Evolutionary conservation across 2,888 invertebrate genomes (phyloP).

Genomic region (Catocala nupta): DNA sequence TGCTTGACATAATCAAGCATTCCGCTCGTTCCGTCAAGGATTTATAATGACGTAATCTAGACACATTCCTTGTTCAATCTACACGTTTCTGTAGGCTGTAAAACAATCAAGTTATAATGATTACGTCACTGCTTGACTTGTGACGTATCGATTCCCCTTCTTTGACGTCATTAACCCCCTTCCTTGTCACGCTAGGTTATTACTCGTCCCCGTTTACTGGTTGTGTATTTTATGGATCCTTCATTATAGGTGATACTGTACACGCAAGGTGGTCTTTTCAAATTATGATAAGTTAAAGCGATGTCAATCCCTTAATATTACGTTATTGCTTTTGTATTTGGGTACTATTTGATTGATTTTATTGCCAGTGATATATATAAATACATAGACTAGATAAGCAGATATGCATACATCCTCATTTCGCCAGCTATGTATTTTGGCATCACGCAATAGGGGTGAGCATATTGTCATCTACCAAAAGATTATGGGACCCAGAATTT

Average conservation of each 20-base stretch:
- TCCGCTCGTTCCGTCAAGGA: neutral
- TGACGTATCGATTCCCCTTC: neutral
- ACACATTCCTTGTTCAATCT: no score
- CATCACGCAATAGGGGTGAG: no score
- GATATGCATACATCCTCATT: no score
- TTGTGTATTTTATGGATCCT: constrained; percentile 11
- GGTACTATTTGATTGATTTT: no score
- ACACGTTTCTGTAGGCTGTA: neutral
- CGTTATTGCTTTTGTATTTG: no score
- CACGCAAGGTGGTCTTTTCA: constrained; percentile 11
- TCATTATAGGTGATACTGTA: neutral
- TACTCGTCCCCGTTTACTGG: constrained; percentile 9
- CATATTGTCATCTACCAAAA: no score
- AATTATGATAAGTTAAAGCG: constrained; percentile 7
- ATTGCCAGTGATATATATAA: no score
- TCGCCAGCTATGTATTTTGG: no score
- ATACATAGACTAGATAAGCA: no score
- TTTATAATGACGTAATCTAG: no score
- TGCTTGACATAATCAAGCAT: no score
- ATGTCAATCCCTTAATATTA: neutral
- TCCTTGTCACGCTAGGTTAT: constrained; percentile 17
- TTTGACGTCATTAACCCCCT: constrained; percentile 15
- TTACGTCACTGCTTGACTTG: constrained; percentile 18
- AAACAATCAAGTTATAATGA: constrained; percentile 14
- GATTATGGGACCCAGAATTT: no score